Percentiles rank a stretch among this genome's conserved stretches.
These are phyloP conservation scores for Meloidogyne chitwoodi DNA, from an alignment of 1,140 invertebrate species.

Conservation along the genomic window DNA sequence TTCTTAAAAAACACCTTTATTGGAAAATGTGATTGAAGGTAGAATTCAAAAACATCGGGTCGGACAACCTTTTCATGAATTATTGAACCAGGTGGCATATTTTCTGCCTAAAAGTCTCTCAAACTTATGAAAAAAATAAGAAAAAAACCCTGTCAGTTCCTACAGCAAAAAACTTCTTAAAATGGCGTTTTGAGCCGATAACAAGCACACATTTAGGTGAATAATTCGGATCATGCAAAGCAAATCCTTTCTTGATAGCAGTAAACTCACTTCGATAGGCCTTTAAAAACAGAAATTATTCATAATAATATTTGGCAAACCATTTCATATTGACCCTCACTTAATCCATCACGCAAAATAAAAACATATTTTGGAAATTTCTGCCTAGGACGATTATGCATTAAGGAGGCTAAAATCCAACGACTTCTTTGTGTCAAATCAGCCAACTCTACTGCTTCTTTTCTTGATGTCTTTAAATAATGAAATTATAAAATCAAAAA, in stretches of 20 bases:
- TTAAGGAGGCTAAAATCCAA: conserved; percentile 16
- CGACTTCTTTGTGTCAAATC: not conserved
- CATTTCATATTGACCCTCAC: conserved; percentile 28
- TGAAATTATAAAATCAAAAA: not conserved
- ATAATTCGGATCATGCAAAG: conserved; percentile 15
- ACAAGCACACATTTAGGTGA: conserved; percentile 30
- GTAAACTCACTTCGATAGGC: conserved; percentile 21
- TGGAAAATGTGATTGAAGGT: conserved; percentile 33
- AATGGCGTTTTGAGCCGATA: conserved; percentile 33
- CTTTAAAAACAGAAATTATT: conserved; percentile 10
- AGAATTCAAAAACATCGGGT: conserved; percentile 27
- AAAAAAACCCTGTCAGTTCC: not conserved
- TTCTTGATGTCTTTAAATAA: not conserved
- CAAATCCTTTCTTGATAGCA: conserved; percentile 20
- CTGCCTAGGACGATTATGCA: conserved; percentile 9
- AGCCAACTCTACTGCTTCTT: conserved; percentile 13
- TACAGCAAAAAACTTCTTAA: conserved; percentile 21
- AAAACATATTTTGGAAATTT: conserved; percentile 9
- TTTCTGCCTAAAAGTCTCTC: not conserved
- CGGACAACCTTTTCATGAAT: conserved; percentile 29
- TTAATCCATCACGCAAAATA: conserved; percentile 25
- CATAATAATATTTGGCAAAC: not conserved
- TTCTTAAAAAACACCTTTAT: no score
- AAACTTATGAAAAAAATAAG: not conserved
- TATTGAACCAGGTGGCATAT: conserved; percentile 30